phyloP scores from a whole-genome alignment of 2,888 invertebrate species.

The Calameuta pallipes region DNA sequence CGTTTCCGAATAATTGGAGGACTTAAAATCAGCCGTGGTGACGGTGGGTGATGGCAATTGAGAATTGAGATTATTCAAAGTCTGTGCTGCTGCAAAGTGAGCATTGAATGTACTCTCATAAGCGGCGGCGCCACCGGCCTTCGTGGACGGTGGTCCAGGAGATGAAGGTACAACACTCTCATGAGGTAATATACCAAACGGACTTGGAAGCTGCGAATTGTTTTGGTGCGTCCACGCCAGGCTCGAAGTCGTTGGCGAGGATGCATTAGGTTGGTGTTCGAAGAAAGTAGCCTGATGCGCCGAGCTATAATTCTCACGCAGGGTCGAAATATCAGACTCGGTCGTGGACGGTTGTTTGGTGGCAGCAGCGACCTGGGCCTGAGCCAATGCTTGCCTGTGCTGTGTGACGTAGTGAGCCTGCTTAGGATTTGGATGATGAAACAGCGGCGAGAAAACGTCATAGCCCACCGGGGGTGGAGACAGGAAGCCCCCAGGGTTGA shows the following conservation, averaged over 20 bases:
- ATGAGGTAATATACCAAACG: conserved; percentile 83
- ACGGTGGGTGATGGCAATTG: conserved; percentile 70
- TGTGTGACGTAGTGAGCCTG: conserved; percentile 80
- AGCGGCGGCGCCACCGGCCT: conserved; percentile 65
- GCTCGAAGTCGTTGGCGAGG: conserved; percentile 68
- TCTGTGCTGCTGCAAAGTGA: conserved; percentile 76
- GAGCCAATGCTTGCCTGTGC: conserved; percentile 76
- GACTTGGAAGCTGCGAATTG: conserved; percentile 74
- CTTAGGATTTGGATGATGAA: conserved; percentile 80
- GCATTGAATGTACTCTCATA: conserved; percentile 78
- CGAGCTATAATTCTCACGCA: conserved; percentile 73
- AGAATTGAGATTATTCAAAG: conserved; percentile 75
- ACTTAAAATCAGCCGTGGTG: conserved; percentile 49
- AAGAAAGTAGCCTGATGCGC: conserved; percentile 75
- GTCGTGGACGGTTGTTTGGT: conserved; percentile 66
- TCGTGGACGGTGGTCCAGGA: conserved; percentile 72
- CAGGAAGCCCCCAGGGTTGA: conserved; percentile 79
- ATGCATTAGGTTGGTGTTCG: conserved; percentile 70
- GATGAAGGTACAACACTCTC: conserved; percentile 79
- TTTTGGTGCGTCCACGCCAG: conserved; percentile 80
- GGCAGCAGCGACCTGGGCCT: conserved; percentile 58
- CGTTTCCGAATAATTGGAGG: conserved; percentile 49
- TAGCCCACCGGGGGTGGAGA: conserved; percentile 82
- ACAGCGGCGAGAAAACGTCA: conserved; percentile 86
- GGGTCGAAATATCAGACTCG: conserved; percentile 70